A percentile compares a stretch with the other conserved stretches of the same genome.
Evolutionary conservation across 2,888 invertebrate genomes (phyloP).

Genomic region (Drosophila prostipennis): DNA sequence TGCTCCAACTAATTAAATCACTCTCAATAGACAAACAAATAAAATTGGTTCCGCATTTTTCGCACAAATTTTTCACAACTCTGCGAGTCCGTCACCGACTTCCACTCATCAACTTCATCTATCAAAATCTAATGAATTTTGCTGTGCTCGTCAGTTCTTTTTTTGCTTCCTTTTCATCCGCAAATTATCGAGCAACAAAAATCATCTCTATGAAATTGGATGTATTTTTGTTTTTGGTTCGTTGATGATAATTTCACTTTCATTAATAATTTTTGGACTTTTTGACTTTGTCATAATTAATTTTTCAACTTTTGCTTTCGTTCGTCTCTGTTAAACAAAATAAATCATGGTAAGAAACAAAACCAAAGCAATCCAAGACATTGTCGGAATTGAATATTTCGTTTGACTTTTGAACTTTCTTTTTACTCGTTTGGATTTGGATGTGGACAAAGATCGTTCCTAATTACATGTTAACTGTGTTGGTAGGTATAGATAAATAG

Average conservation of each 20-base stretch:
- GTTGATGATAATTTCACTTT: conserved; percentile 69
- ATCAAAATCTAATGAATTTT: conserved; percentile 49
- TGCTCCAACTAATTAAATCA: conserved; percentile 56
- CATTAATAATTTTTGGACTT: conserved; percentile 52
- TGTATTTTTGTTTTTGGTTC: conserved; percentile 17
- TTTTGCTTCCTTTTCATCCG: conserved; percentile 9
- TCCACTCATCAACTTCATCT: conserved; percentile 36
- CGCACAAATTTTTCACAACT: conserved; percentile 53
- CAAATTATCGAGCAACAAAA: conserved; percentile 34
- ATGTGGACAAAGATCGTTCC: conserved; percentile 39
- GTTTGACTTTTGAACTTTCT: conserved; percentile 66
- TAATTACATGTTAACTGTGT: conserved; percentile 14
- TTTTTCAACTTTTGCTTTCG: conserved; percentile 45
- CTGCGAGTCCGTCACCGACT: conserved; percentile 39
- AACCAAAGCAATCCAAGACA: conserved; percentile 10
- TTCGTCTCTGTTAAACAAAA: conserved; percentile 39
- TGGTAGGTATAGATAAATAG: too few relatives aligned
- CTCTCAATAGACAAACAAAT: conserved; percentile 23
- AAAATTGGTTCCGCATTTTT: conserved; percentile 57
- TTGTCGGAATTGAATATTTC: conserved; percentile 39
- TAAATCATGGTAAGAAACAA: conserved; percentile 56
- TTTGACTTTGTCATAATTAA: conserved; percentile 63
- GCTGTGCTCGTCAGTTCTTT: conserved; percentile 16
- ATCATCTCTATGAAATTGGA: conserved; percentile 1
- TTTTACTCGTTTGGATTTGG: conserved; percentile 46